A percentile compares a stretch with the other conserved stretches of the same genome.
Conservation (phyloP, 2,888 invertebrate genomes). For the Eupithecia tripunctaria region DNA sequence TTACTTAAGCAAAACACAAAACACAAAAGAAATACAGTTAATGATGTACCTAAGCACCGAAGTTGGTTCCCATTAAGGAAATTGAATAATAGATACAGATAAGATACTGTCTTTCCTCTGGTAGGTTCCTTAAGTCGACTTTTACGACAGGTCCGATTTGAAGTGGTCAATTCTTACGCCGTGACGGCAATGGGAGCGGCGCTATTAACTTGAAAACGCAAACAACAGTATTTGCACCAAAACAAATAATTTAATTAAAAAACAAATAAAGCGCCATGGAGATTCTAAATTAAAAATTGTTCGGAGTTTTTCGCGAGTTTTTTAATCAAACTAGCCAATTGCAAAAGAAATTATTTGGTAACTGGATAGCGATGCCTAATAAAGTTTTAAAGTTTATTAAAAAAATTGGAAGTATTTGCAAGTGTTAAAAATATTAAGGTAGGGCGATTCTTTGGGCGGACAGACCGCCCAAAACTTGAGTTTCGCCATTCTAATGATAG, state of each 20-base stretch:
- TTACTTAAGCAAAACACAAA: background rate
- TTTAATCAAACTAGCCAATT: slow-evolving; percentile 49
- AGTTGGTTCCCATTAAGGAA: too few species aligned
- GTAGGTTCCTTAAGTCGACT: background rate
- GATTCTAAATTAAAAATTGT: slow-evolving; percentile 40
- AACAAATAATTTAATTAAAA: slow-evolving; percentile 37
- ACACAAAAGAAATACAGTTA: background rate
- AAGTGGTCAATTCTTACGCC: background rate
- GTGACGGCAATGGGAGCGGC: background rate
- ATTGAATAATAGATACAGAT: too few species aligned
- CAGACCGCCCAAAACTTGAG: too few species aligned
- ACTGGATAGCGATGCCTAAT: slow-evolving; percentile 46
- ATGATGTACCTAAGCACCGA: too few species aligned
- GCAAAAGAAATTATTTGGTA: slow-evolving; percentile 47
- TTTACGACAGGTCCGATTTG: background rate
- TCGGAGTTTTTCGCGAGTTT: slow-evolving; percentile 41
- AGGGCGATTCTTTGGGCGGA: slow-evolving; percentile 37
- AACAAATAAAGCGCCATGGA: slow-evolving; percentile 26
- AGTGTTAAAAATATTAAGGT: slow-evolving; percentile 42
- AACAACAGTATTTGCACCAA: slow-evolving; percentile 15
- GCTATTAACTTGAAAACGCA: background rate
- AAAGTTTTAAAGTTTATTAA: slow-evolving; percentile 54
- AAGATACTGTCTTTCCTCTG: background rate
- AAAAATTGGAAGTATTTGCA: slow-evolving; percentile 50
- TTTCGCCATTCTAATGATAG: too few species aligned